These are phyloP conservation scores for Myotis brandtii DNA, from an alignment of 2,113 vertebrate species.

Conservation along the genomic window DNA sequence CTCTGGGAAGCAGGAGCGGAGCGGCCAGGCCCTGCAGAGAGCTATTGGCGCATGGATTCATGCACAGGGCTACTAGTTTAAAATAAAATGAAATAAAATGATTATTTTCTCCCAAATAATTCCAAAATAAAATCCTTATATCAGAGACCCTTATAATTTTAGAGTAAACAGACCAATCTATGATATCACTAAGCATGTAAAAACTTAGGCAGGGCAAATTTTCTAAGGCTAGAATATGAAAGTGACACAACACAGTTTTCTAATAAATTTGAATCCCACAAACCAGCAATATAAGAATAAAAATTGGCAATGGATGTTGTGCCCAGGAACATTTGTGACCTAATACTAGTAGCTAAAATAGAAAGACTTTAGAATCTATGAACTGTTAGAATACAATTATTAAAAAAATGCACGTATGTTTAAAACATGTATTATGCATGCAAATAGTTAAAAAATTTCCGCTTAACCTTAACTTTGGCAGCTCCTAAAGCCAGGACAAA, in stretches of 20 bases:
- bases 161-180: not conserved
- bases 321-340: not conserved
- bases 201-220: not conserved
- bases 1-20: too few relatives aligned
- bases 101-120: not conserved
- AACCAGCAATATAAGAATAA: not conserved
- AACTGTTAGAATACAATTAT: conserved; percentile 53
- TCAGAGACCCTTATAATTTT: not conserved
- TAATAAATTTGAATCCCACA: not conserved
- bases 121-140: not conserved
- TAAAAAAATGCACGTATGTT: conserved; percentile 59
- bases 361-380: conserved; percentile 8
- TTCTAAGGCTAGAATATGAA: not conserved
- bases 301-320: not conserved
- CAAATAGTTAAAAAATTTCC: conserved; percentile 63
- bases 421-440: conserved; percentile 58
- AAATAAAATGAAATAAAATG: not conserved
- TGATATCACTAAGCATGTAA: not conserved
- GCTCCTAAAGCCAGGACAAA: conserved; percentile 52
- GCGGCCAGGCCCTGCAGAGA: too few relatives aligned
- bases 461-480: conserved; percentile 60
- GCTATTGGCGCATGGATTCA: too few relatives aligned
- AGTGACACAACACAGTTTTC: not conserved
- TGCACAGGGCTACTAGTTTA: too few relatives aligned
- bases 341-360: not conserved